Evolutionary conservation across 2,888 invertebrate genomes (phyloP).

Genomic region (Siphlonurus alternatus): DNA sequence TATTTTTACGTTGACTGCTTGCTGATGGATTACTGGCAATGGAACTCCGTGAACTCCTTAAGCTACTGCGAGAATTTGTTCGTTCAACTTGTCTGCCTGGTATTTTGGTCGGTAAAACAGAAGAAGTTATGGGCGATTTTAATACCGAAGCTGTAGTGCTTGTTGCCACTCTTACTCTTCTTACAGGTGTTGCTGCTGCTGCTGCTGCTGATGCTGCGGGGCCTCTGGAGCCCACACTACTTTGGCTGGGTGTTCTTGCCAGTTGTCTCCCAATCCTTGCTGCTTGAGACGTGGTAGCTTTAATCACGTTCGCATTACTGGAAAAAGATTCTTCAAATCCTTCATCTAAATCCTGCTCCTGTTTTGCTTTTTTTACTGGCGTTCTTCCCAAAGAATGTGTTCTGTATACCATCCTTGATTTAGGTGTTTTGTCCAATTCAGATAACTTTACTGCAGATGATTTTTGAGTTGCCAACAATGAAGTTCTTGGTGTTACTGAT

Average conservation of each 20-base stretch:
- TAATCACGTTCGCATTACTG: too few species aligned
- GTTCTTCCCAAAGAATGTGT: neutral
- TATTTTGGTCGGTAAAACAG: neutral
- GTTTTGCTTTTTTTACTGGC: neutral
- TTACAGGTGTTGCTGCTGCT: constrained; percentile 13
- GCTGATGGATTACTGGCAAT: constrained; percentile 42
- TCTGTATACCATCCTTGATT: neutral
- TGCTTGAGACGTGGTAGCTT: neutral
- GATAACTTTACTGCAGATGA: neutral
- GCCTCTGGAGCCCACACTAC: neutral
- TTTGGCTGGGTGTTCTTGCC: constrained; percentile 67
- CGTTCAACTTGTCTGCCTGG: constrained; percentile 30
- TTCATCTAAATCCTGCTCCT: constrained; percentile 67
- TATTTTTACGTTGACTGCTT: neutral
- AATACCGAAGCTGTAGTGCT: neutral
- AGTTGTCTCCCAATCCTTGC: constrained; percentile 52
- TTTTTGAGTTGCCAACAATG: neutral
- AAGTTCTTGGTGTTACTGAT: neutral
- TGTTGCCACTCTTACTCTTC: constrained; percentile 13
- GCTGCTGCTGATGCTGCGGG: neutral
- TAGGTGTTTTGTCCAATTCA: neutral
- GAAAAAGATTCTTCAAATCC: constrained; percentile 70
- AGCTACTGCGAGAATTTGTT: constrained; percentile 59
- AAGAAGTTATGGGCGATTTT: neutral
- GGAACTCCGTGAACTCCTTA: constrained; percentile 68